Conservation (phyloP, 2,888 invertebrate genomes). For the Conchocele bisecta region DNA sequence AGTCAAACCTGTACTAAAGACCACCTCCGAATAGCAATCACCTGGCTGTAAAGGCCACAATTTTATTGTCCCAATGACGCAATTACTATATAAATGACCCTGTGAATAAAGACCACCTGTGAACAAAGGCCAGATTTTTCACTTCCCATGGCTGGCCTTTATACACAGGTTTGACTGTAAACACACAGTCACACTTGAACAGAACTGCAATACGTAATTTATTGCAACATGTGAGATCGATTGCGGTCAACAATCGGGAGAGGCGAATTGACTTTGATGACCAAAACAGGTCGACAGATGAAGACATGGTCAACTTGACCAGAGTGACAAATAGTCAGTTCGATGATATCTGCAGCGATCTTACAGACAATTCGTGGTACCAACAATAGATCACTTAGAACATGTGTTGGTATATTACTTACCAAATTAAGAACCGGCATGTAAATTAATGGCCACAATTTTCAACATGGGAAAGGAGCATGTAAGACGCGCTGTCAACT, state of each 20-base stretch:
- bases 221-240: neutral
- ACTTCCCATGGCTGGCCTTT: no score
- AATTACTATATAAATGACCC: no score
- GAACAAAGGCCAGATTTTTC: no score
- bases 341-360: conserved; percentile 19
- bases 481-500: conserved; percentile 31
- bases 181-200: conserved; percentile 2
- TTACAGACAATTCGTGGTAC: conserved; percentile 22
- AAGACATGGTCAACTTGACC: conserved; percentile 9
- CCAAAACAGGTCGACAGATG: conserved; percentile 20
- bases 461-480: conserved; percentile 40
- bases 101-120: no score
- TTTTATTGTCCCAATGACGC: no score
- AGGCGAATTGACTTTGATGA: conserved; percentile 28
- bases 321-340: conserved; percentile 28
- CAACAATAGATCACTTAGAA: conserved; percentile 18
- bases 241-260: neutral
- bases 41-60: no score
- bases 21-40: no score
- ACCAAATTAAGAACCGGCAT: conserved; percentile 40
- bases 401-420: conserved; percentile 41
- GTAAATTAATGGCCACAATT: conserved; percentile 34
- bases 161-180: no score
- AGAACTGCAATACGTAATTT: conserved; percentile 10
- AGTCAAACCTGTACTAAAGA: no score